Conservation (phyloP, 2,113 vertebrate species). For the Hemichromis elongatus region DNA sequence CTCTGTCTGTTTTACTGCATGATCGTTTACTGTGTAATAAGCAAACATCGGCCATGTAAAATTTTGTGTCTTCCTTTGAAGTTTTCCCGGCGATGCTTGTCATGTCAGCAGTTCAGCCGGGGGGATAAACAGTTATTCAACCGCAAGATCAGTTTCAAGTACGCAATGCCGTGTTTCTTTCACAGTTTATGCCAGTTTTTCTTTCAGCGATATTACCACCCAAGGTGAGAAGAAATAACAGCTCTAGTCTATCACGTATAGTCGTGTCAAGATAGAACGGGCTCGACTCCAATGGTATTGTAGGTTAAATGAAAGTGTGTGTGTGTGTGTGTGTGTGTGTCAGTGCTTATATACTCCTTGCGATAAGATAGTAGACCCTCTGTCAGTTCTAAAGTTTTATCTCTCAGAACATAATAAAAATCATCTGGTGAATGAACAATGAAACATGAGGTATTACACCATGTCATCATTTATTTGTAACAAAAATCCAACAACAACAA, state of each 20-base stretch:
- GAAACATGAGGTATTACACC: not conserved
- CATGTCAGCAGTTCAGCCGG: conserved; percentile 15
- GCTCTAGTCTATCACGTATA: not conserved
- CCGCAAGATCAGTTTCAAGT: not conserved
- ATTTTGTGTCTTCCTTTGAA: not conserved
- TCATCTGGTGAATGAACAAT: not conserved
- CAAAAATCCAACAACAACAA: not conserved
- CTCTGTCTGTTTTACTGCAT: not conserved
- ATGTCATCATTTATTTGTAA: not conserved
- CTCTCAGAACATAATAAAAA: not conserved
- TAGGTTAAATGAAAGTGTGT: not conserved
- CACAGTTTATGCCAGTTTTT: not conserved
- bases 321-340: not conserved
- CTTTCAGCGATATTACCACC: not conserved
- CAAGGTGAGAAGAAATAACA: not conserved
- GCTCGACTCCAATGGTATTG: not conserved
- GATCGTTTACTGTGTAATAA: not conserved
- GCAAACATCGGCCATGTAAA: not conserved
- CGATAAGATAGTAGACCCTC: not conserved
- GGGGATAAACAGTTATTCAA: conserved; percentile 31
- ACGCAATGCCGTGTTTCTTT: not conserved
- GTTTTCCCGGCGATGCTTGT: not conserved
- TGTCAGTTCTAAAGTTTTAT: not conserved
- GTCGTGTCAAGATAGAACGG: not conserved
- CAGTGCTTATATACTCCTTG: not conserved